Evolutionary conservation across 2,797 vertebrate genomes (phyloP).

Genomic region (Brachyalestes nurse): DNA sequence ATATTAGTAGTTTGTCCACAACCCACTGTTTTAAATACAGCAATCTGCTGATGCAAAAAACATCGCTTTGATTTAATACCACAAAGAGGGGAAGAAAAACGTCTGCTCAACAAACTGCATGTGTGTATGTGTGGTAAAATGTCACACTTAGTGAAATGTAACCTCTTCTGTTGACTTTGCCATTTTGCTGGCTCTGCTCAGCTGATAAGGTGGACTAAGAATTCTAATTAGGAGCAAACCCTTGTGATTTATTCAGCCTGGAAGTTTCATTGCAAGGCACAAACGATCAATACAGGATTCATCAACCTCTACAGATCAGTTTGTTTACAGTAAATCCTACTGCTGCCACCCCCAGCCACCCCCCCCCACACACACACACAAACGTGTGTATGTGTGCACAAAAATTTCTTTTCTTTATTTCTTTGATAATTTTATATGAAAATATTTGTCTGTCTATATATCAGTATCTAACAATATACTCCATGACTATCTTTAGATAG

Average conservation of each 20-base stretch:
- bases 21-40: constrained; percentile 13
- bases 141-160: not conserved
- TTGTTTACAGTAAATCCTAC: not conserved
- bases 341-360: not conserved
- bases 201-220: not conserved
- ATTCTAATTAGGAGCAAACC: constrained; percentile 6
- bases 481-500: no score
- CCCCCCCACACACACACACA: no score
- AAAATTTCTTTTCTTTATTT: no score
- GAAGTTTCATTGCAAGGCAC: not conserved
- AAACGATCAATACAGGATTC: constrained; percentile 18
- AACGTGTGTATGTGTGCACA: no score
- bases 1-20: constrained; percentile 25
- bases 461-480: no score
- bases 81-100: not conserved
- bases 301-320: constrained; percentile 5
- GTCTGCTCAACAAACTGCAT: not conserved
- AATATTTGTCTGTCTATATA: no score
- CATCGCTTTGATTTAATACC: not conserved
- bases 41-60: not conserved
- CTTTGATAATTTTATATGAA: no score
- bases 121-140: not conserved
- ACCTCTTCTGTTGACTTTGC: not conserved
- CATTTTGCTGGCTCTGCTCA: not conserved
- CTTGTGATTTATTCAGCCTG: constrained; percentile 23